Percentiles rank a stretch among this genome's conserved stretches.
These are phyloP conservation scores for Epinotia brunnichana DNA, from an alignment of 2,888 invertebrate genomes.

Conservation along the genomic window DNA sequence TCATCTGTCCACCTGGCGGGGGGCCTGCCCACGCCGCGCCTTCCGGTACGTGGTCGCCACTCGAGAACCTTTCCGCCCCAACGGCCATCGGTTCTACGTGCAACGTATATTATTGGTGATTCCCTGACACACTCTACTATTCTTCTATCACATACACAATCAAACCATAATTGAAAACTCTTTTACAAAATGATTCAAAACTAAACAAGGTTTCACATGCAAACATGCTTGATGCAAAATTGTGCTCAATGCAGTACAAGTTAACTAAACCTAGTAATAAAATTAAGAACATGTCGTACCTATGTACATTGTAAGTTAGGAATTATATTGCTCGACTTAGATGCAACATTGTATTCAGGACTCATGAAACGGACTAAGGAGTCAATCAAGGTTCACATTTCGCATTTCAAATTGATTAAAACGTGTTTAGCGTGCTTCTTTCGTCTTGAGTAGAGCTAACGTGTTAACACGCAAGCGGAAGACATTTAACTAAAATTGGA, in stretches of 20 bases:
- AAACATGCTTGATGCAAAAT: constrained; percentile 22
- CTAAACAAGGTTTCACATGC: constrained; percentile 23
- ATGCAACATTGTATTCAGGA: constrained; percentile 37
- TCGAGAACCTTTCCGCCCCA: no score
- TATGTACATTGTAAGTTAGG: not conserved
- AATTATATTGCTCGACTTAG: not conserved
- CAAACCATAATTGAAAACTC: not conserved
- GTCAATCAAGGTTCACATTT: not conserved
- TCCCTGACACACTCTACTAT: not conserved
- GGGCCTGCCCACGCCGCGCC: no score
- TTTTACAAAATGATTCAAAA: constrained; percentile 18
- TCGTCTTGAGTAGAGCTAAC: no score
- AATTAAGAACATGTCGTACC: constrained; percentile 34
- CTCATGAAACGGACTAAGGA: constrained; percentile 18
- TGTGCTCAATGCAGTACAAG: constrained; percentile 32
- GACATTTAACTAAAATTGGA: not conserved
- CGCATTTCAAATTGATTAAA: not conserved
- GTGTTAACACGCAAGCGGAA: not conserved
- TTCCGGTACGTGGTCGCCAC: no score
- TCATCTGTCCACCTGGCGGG: no score
- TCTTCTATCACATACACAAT: not conserved
- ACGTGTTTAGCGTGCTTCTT: no score
- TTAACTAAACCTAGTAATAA: constrained; percentile 40
- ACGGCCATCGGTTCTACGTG: no score
- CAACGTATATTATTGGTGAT: no score